Percentiles rank a stretch among this genome's conserved stretches.
These are phyloP conservation scores for Diglossa brunneiventris DNA, from an alignment of 2,113 vertebrate species.

Conservation along the genomic window DNA sequence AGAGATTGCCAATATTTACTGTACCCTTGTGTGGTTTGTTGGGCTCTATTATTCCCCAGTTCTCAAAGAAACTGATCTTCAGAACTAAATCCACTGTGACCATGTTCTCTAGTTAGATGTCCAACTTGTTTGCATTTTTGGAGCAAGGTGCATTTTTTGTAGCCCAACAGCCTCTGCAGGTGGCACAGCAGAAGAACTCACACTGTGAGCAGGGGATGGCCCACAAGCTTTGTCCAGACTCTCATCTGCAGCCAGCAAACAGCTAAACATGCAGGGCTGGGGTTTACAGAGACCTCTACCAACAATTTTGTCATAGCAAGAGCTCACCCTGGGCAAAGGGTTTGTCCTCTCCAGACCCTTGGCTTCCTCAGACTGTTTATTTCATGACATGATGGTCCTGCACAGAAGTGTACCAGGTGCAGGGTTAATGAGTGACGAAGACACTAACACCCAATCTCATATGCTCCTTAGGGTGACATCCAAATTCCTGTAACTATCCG, in stretches of 20 bases:
- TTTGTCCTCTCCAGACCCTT: not conserved
- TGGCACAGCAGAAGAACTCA: not conserved
- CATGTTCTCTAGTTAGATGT: not conserved
- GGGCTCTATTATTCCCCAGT: not conserved
- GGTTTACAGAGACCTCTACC: not conserved
- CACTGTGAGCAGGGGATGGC: not conserved
- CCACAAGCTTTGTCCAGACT: not conserved
- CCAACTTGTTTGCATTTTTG: not conserved
- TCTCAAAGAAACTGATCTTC: not conserved
- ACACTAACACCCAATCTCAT: not conserved
- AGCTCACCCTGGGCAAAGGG: not conserved
- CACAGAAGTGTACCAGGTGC: not conserved
- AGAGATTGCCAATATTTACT: not conserved
- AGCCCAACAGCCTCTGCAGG: not conserved
- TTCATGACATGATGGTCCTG: not conserved
- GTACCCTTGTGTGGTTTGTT: not conserved
- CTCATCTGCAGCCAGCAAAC: rapidly evolving
- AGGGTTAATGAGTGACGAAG: not conserved
- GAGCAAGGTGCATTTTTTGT: not conserved
- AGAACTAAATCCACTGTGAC: not conserved
- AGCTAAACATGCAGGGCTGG: rapidly evolving
- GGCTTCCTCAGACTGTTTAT: not conserved
- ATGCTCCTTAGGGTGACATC: not conserved
- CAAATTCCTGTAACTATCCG: not conserved
- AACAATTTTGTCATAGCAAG: not conserved